Evolutionary conservation across 2,888 invertebrate genomes (phyloP).

Genomic region (Hedya salicella): DNA sequence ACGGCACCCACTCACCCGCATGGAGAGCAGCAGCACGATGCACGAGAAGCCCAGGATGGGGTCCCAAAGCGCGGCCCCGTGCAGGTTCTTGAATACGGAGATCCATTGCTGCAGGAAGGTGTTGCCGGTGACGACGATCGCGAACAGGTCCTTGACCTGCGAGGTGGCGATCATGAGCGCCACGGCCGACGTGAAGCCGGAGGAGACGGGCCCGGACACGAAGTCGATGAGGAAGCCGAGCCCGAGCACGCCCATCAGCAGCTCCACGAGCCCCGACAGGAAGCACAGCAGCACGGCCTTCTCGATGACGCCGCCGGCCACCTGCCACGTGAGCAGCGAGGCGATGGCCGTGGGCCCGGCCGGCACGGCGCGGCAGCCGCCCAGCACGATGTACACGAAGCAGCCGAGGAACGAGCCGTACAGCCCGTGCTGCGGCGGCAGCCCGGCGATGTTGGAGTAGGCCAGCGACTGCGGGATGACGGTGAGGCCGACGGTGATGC

Average conservation of each 20-base stretch:
- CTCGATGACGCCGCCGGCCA: conserved; percentile 87
- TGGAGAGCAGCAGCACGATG: conserved; percentile 89
- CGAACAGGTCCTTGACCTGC: conserved; percentile 93
- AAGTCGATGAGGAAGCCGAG: conserved; percentile 95
- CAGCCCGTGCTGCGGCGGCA: conserved; percentile 94
- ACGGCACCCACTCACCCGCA: conserved; percentile 87
- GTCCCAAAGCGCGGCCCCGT: conserved; percentile 88
- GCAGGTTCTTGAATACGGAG: conserved; percentile 88
- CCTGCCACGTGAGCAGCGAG: conserved; percentile 93
- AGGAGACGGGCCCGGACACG: conserved; percentile 95
- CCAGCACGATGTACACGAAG: conserved; percentile 95
- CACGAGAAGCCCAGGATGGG: conserved; percentile 90
- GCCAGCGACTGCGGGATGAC: conserved; percentile 96
- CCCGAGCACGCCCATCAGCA: conserved; percentile 93
- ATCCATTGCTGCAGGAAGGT: conserved; percentile 92
- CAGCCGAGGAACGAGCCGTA: conserved; percentile 97
- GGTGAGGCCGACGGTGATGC: conserved; percentile 95
- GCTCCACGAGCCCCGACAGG: conserved; percentile 89
- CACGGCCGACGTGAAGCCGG: conserved; percentile 95
- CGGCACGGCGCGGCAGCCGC: conserved; percentile 96
- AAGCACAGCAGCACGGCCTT: conserved; percentile 92
- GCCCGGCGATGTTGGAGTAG: conserved; percentile 91
- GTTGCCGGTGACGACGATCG: conserved; percentile 88
- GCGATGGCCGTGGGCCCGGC: conserved; percentile 97
- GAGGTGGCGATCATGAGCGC: conserved; percentile 95